Evolutionary conservation across 1,140 invertebrate species (phyloP).

Genomic region (Drosophila orosa): DNA sequence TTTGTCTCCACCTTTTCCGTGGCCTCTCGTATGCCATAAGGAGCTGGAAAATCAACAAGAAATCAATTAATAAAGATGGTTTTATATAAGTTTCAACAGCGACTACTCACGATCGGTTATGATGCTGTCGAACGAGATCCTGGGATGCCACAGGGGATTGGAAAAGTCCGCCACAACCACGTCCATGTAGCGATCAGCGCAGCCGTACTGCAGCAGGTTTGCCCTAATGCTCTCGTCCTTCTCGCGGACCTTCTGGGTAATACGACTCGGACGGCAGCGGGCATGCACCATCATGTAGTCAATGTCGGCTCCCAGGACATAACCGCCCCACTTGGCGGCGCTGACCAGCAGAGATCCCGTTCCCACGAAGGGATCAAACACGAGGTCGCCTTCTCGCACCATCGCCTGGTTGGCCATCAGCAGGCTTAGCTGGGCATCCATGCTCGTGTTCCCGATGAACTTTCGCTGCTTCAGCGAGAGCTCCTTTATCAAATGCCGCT

Average conservation of each 20-base stretch:
- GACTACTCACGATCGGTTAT: conserved; percentile 96
- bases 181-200: conserved; percentile 91
- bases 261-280: conserved; percentile 91
- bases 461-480: conserved; percentile 94
- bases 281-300: conserved; percentile 97
- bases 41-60: conserved; percentile 88
- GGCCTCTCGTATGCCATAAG: conserved; percentile 97
- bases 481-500: conserved; percentile 90
- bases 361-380: conserved; percentile 98
- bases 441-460: conserved; percentile 98
- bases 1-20: conserved; percentile 92
- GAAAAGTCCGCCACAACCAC: conserved; percentile 96
- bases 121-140: conserved; percentile 92
- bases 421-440: conserved; percentile 96
- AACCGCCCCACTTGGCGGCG: conserved; percentile 95
- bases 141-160: conserved; percentile 89
- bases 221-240: conserved; percentile 93
- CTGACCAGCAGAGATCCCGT: conserved; percentile 96
- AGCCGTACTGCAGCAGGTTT: conserved; percentile 95
- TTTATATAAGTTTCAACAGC: neutral
- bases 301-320: conserved; percentile 96
- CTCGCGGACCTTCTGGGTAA: conserved; percentile 91
- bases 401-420: conserved; percentile 97
- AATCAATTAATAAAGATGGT: neutral
- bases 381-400: conserved; percentile 89